phyloP scores from a whole-genome alignment of 2,797 vertebrate species.

The Coracias cyanogaster region DNA sequence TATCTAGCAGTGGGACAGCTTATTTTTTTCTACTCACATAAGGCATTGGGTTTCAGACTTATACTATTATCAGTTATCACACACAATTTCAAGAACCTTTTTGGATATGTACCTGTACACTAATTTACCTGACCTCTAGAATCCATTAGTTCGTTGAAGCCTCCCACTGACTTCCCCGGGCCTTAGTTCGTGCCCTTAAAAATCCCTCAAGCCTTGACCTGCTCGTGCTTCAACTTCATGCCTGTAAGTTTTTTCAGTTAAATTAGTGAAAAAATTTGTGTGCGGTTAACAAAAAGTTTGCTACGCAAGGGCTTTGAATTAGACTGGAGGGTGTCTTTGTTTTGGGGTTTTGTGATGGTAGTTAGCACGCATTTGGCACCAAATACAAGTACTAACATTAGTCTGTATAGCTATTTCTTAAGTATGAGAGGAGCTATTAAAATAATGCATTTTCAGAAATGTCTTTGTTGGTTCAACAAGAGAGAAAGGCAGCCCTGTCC shows the following conservation, averaged over 20 bases:
- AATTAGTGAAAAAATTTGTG: not conserved
- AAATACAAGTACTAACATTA: not conserved
- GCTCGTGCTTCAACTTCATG: not conserved
- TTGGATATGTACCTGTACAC: not conserved
- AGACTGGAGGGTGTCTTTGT: not conserved
- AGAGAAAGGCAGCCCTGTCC: not conserved
- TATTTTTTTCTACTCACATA: not conserved
- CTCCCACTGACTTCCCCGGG: not conserved
- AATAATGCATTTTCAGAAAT: not conserved
- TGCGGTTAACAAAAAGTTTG: not conserved
- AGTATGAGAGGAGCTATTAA: not conserved
- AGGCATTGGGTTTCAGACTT: not conserved
- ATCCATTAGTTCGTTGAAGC: not conserved
- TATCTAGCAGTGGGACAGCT: not conserved
- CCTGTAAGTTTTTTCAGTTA: not conserved
- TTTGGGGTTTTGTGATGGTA: not conserved
- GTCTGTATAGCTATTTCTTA: not conserved
- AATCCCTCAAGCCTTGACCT: not conserved
- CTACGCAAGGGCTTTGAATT: not conserved
- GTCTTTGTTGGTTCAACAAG: not conserved
- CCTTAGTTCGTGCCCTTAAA: not conserved
- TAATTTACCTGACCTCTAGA: not conserved
- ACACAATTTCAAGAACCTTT: not conserved
- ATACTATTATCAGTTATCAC: not conserved
- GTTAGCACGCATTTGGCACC: not conserved